Percentiles rank a stretch among this genome's conserved stretches.
These are phyloP conservation scores for Tapirus indicus DNA, from an alignment of 2,797 vertebrate species.

Conservation along the genomic window DNA sequence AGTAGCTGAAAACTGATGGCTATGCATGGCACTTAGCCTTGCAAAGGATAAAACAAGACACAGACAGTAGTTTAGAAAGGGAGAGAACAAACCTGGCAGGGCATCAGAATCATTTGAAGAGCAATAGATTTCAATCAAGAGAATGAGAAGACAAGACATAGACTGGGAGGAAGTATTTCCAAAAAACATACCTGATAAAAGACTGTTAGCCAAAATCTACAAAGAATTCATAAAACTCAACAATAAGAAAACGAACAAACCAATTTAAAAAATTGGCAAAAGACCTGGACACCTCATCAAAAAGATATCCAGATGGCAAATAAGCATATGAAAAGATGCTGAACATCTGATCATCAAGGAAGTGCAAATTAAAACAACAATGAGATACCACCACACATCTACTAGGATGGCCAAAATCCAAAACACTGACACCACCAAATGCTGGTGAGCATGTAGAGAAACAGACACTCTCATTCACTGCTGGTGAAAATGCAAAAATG, in stretches of 20 bases:
- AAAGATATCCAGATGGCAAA: not conserved
- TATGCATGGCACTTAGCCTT: not conserved
- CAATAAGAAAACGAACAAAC: not conserved
- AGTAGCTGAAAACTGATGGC: not conserved
- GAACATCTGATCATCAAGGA: not conserved
- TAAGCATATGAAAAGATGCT: not conserved
- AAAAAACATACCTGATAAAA: constrained; percentile 16
- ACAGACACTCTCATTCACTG: not conserved
- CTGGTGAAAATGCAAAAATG: not conserved
- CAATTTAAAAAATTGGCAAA: not conserved
- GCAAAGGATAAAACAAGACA: constrained; percentile 22
- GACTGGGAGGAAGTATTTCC: constrained; percentile 2
- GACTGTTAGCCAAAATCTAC: constrained; percentile 37
- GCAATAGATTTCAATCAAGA: not conserved
- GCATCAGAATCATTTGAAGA: not conserved
- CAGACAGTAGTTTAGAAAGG: not conserved
- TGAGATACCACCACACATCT: not conserved
- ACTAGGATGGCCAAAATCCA: not conserved
- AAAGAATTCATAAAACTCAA: constrained; percentile 36
- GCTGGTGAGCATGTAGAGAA: not conserved
- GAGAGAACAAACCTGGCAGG: not conserved
- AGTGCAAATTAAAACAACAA: not conserved
- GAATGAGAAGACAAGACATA: not conserved
- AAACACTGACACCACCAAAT: not conserved
- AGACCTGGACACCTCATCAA: not conserved